Conservation (phyloP, 2,888 invertebrate genomes). For the Drosophila nr. fundita region DNA sequence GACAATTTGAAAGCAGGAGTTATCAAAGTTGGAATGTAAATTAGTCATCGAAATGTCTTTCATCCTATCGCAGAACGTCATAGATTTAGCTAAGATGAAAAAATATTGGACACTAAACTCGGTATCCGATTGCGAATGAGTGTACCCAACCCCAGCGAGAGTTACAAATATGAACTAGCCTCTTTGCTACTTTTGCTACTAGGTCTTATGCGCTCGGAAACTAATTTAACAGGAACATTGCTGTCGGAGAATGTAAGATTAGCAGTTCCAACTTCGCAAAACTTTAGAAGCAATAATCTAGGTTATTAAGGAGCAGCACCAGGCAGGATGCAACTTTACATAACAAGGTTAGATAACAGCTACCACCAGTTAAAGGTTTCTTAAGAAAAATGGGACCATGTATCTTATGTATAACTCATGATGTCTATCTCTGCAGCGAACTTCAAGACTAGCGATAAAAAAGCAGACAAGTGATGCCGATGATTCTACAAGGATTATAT, state of each 20-base stretch:
- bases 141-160: not conserved
- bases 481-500: not conserved
- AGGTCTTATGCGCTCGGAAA: not conserved
- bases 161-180: not conserved
- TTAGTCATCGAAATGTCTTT: not conserved
- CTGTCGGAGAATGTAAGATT: not conserved
- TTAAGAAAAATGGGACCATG: not conserved
- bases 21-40: not conserved
- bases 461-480: not conserved
- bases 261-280: not conserved
- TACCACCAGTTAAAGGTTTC: not conserved
- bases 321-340: not conserved
- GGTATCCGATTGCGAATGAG: not conserved
- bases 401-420: not conserved
- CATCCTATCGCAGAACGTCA: not conserved
- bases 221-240: not conserved
- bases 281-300: not conserved
- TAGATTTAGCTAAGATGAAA: not conserved
- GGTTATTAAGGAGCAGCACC: not conserved
- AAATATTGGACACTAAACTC: not conserved
- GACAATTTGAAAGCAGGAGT: not conserved
- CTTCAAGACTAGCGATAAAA: not conserved
- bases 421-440: not conserved
- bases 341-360: not conserved
- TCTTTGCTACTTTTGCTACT: not conserved